Evolutionary conservation across 2,888 invertebrate species (phyloP).

Genomic region (Macrosiphum euphorbiae): DNA sequence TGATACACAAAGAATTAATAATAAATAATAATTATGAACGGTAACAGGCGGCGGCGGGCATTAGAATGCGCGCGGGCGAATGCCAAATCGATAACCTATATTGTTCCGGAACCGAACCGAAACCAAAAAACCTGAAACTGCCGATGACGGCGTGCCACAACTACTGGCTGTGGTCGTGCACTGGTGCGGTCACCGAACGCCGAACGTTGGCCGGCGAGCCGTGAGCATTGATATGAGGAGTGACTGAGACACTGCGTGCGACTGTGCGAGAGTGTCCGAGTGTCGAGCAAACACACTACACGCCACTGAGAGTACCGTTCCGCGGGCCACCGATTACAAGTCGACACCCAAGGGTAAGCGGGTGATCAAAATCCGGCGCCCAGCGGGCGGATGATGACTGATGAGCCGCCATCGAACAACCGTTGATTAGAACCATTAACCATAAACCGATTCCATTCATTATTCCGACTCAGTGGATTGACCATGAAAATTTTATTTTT

Average conservation of each 20-base stretch:
- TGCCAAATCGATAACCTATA: not conserved
- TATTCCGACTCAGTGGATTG: too few species aligned
- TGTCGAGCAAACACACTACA: too few species aligned
- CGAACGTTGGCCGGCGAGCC: too few species aligned
- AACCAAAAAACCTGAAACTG: not conserved
- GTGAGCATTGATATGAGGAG: too few species aligned
- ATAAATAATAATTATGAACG: not conserved
- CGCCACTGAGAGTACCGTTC: not conserved
- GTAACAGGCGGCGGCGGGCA: not conserved
- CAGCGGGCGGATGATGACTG: not conserved
- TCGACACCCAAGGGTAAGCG: too few species aligned
- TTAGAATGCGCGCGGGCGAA: not conserved
- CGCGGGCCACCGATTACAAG: too few species aligned
- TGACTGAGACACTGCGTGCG: too few species aligned
- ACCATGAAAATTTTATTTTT: too few species aligned
- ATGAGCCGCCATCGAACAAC: not conserved
- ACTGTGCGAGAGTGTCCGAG: too few species aligned
- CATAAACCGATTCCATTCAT: too few species aligned
- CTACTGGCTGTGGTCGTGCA: not conserved
- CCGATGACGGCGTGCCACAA: not conserved
- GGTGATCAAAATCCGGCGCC: not conserved
- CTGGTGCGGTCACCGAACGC: not conserved
- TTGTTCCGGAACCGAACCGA: not conserved
- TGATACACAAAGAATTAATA: not conserved
- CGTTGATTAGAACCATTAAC: not conserved